phyloP scores from a whole-genome alignment of 1,140 invertebrate genomes.

The Drosophila ambigua region DNA sequence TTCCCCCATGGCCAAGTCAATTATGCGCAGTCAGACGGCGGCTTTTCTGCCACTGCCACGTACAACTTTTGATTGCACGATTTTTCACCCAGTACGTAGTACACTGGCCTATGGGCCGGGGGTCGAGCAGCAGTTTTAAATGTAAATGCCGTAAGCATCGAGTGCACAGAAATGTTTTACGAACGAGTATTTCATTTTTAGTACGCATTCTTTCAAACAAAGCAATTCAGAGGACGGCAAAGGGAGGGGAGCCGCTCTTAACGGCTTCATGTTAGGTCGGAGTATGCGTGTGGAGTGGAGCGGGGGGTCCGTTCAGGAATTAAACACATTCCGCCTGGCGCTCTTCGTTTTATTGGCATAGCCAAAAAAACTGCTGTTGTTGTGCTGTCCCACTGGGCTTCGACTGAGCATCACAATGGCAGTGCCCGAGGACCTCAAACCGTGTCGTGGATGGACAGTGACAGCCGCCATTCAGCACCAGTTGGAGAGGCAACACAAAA shows the following conservation, averaged over 20 bases:
- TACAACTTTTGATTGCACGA: slow-evolving; percentile 49
- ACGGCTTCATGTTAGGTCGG: slow-evolving; percentile 37
- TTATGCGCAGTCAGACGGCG: slow-evolving; percentile 51
- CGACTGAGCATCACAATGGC: too few relatives aligned
- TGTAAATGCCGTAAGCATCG: slow-evolving; percentile 36
- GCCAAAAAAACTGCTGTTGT: too few relatives aligned
- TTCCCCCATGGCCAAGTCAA: slow-evolving; percentile 21
- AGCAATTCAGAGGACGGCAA: slow-evolving; percentile 21
- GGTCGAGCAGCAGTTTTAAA: slow-evolving; percentile 31
- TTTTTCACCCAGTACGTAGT: slow-evolving; percentile 28
- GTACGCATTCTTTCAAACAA: slow-evolving; percentile 42
- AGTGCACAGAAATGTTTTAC: slow-evolving; percentile 21
- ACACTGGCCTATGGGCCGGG: slow-evolving; percentile 22
- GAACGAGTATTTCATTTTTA: slow-evolving; percentile 53
- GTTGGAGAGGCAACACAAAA: slow-evolving; percentile 24
- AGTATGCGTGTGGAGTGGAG: not conserved
- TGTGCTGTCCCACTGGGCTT: too few relatives aligned
- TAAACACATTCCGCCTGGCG: slow-evolving; percentile 59
- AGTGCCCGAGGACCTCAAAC: too few relatives aligned
- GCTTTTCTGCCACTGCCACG: slow-evolving; percentile 12
- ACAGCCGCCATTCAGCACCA: slow-evolving; percentile 13
- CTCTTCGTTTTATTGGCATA: slow-evolving; percentile 48
- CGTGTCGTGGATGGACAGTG: too few relatives aligned
- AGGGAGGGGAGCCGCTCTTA: slow-evolving; percentile 27
- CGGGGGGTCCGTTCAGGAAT: slow-evolving; percentile 33